phyloP scores from a whole-genome alignment of 2,797 vertebrate species.

The Schizothorax lantsangensis region DNA sequence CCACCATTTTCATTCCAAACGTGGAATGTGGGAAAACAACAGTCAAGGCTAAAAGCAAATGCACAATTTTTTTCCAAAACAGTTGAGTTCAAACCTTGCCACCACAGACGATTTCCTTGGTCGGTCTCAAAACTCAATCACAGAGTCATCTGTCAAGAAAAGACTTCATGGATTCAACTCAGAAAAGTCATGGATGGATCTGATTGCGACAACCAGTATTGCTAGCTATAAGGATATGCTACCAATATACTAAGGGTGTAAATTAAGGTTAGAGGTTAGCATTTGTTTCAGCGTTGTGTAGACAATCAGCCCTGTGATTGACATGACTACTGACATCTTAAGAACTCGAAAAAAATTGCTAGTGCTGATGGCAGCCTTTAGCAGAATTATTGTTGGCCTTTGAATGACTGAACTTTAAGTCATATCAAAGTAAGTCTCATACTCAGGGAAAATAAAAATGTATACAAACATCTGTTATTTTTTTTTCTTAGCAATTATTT shows the following conservation, averaged over 20 bases:
- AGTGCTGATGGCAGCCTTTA: not conserved
- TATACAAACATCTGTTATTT: not conserved
- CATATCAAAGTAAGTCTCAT: not conserved
- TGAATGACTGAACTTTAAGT: not conserved
- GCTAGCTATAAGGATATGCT: not conserved
- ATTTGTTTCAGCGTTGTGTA: not conserved
- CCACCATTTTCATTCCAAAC: slow-evolving; percentile 84
- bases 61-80: not conserved
- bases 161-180: not conserved
- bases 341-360: not conserved
- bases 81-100: not conserved
- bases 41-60: not conserved
- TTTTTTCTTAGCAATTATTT: not conserved
- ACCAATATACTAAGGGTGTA: not conserved
- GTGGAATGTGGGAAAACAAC: slow-evolving; percentile 82
- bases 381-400: not conserved
- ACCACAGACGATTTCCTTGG: not conserved
- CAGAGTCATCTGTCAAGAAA: not conserved
- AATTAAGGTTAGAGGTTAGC: not conserved
- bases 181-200: not conserved
- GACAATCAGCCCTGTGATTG: not conserved
- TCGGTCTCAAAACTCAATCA: not conserved
- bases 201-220: not conserved
- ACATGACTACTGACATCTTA: not conserved
- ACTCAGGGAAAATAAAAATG: not conserved